These are phyloP conservation scores for Standfussiana lucernea DNA, from an alignment of 2,888 invertebrate species.

Conservation along the genomic window DNA sequence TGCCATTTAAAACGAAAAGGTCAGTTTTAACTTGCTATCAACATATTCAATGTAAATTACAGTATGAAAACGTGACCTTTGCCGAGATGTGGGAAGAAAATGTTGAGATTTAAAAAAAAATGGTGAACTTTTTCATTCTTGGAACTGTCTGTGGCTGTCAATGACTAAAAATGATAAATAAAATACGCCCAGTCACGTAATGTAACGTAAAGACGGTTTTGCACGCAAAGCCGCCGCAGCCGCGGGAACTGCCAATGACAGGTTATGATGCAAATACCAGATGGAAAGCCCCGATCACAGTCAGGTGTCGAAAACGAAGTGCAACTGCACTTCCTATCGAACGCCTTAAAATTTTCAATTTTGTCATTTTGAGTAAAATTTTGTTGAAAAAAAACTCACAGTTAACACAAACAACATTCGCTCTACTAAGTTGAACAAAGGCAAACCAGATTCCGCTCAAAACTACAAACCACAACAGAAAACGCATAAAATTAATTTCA, in stretches of 20 bases:
- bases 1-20: background rate
- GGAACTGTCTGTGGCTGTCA: background rate
- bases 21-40: background rate
- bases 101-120: background rate
- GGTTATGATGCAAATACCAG: background rate
- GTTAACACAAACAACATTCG: background rate
- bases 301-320: conserved; percentile 5
- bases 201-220: background rate
- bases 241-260: background rate
- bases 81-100: background rate
- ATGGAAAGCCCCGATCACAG: background rate
- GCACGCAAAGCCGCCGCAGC: background rate
- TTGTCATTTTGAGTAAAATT: background rate
- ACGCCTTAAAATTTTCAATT: background rate
- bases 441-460: background rate
- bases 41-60: background rate
- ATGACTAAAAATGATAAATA: background rate
- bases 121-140: background rate
- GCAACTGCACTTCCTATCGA: background rate
- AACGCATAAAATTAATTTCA: conserved; percentile 27
- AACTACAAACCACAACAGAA: conserved; percentile 12
- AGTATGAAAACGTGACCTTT: background rate
- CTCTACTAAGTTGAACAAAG: conserved; percentile 2
- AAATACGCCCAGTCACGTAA: background rate
- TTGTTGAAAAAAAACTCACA: background rate